Percentiles rank a stretch among this genome's conserved stretches.
phyloP scores from a whole-genome alignment of 2,888 invertebrate genomes.

The Pterostichus niger region DNA sequence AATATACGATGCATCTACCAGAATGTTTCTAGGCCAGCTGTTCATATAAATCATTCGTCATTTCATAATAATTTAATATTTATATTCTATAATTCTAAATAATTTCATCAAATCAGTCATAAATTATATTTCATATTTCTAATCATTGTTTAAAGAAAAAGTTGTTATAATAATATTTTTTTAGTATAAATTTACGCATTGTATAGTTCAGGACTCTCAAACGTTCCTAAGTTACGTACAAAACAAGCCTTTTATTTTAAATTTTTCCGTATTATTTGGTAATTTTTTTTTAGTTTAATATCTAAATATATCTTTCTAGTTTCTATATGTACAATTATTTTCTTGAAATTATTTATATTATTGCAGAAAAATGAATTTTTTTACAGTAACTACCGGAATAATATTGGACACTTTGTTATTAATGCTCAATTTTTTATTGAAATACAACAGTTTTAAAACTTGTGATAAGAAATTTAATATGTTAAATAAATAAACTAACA shows the following conservation, averaged over 20 bases:
- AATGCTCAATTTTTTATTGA: constrained; percentile 10
- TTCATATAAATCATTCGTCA: background rate
- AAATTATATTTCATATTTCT: background rate
- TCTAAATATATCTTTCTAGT: constrained; percentile 42
- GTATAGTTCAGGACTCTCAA: no score
- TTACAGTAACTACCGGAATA: constrained; percentile 41
- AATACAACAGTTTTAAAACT: background rate
- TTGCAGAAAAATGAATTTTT: constrained; percentile 39
- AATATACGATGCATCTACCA: background rate
- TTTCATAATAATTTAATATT: background rate
- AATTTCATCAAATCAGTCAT: background rate
- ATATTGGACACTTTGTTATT: constrained; percentile 31
- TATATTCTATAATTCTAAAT: background rate
- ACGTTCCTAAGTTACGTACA: constrained; percentile 7
- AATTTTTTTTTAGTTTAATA: constrained; percentile 27
- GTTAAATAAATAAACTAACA: constrained; percentile 15
- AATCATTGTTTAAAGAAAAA: no score
- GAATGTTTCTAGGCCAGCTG: constrained; percentile 3
- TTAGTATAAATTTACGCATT: background rate
- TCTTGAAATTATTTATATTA: constrained; percentile 13
- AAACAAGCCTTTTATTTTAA: constrained; percentile 51
- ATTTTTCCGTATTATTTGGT: constrained; percentile 10
- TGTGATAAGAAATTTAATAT: background rate
- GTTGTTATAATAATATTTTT: constrained; percentile 6
- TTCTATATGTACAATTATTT: background rate